Base-by-base conservation (phyloP, 2,797 vertebrate genomes). In the Linurgus olivaceus region DNA sequence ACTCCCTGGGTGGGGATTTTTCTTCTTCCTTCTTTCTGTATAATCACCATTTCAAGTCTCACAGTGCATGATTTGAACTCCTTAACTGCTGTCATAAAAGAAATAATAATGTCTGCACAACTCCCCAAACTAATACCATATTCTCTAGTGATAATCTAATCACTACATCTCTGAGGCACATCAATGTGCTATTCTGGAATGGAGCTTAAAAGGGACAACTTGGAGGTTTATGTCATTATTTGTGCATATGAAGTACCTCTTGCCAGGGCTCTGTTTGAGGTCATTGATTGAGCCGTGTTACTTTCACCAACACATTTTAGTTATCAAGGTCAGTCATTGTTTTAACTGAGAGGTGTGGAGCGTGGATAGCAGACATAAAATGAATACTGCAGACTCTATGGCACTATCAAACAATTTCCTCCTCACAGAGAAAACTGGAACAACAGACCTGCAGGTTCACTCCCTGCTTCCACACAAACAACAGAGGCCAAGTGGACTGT, bases 1-100 rank as follows among this genome's bases (percentile, higher is more conserved):
- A 95, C 89, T 96, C 92, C 62, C 88, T 68, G 37, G 45, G 50
- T 63, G 78, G 38, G 61, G 45, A 87, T 86, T 94, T 95, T 92
- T 93, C 67, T 93, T 90, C 63, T 95, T 90, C 51, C 37, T 88
- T 58, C 40, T 93, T 58, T 78, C 61, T 77, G 57, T 75, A 51
- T 94, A 95, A 94, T 95, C 95, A 80, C 86, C 24, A 86, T 74
- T 77, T 93, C 44, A 54, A 78, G 54, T 80, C 86, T 95, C 72
- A 38, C 40, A 31, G 86, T 35, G 81, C 28, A 7, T 92, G 74
- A 80, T 87, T 86, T 82, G 57, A 50, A 17, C 58, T 92, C 50
- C 81, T 75, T 89, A 83, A 77, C 72, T 93, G 86, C 86, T 94
- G 75, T 80, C 65, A 88, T 76, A 82, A 85, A 94, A 76, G 52